Evolutionary conservation across 2,113 vertebrate species (phyloP).

Genomic region (Struthio camelus): DNA sequence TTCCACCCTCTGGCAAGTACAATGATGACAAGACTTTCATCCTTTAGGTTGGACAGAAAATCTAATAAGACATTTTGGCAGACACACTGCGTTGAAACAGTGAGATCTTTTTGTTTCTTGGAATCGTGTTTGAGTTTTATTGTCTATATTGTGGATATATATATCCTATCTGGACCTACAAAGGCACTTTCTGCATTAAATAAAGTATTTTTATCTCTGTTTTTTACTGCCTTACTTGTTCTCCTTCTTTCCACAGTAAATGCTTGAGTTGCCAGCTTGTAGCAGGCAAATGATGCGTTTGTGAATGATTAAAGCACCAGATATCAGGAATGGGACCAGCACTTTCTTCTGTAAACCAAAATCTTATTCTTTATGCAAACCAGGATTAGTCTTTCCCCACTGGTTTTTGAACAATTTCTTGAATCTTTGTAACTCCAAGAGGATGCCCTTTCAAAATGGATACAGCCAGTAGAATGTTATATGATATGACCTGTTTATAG

Average conservation of each 20-base stretch:
- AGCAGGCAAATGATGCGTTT: not conserved
- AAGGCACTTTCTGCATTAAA: not conserved
- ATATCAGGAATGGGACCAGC: not conserved
- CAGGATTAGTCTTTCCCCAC: not conserved
- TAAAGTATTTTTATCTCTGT: not conserved
- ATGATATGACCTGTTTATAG: not conserved
- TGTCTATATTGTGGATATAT: not conserved
- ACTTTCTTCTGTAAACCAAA: not conserved
- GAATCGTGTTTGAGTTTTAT: not conserved
- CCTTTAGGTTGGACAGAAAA: slow-evolving; percentile 4
- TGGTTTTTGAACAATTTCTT: not conserved
- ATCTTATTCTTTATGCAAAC: not conserved
- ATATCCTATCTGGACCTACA: not conserved
- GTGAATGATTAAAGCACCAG: not conserved
- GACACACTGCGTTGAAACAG: not conserved
- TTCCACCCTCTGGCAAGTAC: not conserved
- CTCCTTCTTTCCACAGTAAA: not conserved
- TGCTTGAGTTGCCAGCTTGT: not conserved
- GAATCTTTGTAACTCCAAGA: not conserved
- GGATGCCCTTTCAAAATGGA: not conserved
- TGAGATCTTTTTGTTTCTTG: not conserved
- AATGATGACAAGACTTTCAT: not conserved
- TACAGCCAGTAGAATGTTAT: not conserved
- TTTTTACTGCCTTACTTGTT: not conserved
- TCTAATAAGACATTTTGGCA: slow-evolving; percentile 16